Percentiles rank a stretch among this genome's conserved stretches.
These are phyloP conservation scores for Syritta pipiens DNA, from an alignment of 2,888 invertebrate species.

Conservation along the genomic window DNA sequence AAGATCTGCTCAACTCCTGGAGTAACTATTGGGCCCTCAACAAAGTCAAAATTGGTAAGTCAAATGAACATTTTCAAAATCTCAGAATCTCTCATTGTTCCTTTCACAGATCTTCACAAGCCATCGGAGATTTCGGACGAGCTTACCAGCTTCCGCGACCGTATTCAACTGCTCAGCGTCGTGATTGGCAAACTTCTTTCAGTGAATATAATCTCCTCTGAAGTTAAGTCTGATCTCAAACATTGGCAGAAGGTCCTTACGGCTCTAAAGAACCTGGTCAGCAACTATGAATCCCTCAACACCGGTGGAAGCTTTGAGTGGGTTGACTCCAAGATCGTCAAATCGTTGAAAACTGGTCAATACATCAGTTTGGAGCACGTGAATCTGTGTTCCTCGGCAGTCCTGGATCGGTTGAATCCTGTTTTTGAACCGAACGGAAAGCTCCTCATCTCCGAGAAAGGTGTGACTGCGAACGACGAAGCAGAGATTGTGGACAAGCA, in stretches of 20 bases:
- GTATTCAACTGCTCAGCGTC: conserved; percentile 71
- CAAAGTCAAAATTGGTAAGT: conserved; percentile 71
- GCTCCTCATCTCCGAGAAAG: conserved; percentile 94
- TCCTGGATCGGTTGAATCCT: conserved; percentile 96
- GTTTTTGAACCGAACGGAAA: conserved; percentile 95
- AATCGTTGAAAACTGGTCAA: conserved; percentile 89
- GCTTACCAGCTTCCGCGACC: conserved; percentile 73
- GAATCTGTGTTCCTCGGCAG: conserved; percentile 97
- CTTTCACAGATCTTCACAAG: conserved; percentile 71
- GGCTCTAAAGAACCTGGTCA: conserved; percentile 72
- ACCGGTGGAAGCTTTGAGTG: conserved; percentile 96
- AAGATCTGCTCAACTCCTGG: conserved; percentile 73
- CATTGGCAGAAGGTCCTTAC: conserved; percentile 67
- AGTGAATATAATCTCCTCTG: conserved; percentile 2
- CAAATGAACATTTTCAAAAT: not conserved
- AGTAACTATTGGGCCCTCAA: conserved; percentile 73
- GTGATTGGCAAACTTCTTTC: conserved; percentile 71
- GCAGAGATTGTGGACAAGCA: conserved; percentile 90
- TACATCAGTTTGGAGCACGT: conserved; percentile 95
- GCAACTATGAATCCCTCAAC: conserved; percentile 83
- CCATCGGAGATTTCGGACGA: conserved; percentile 73
- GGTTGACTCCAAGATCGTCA: conserved; percentile 93
- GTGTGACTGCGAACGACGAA: conserved; percentile 86
- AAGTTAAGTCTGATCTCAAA: conserved; percentile 30
- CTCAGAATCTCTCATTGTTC: no score